Evolutionary conservation across 2,797 vertebrate genomes (phyloP), one percentile per base, ranked within the genome.

Genomic region (Ambastaia sidthimunki): DNA sequence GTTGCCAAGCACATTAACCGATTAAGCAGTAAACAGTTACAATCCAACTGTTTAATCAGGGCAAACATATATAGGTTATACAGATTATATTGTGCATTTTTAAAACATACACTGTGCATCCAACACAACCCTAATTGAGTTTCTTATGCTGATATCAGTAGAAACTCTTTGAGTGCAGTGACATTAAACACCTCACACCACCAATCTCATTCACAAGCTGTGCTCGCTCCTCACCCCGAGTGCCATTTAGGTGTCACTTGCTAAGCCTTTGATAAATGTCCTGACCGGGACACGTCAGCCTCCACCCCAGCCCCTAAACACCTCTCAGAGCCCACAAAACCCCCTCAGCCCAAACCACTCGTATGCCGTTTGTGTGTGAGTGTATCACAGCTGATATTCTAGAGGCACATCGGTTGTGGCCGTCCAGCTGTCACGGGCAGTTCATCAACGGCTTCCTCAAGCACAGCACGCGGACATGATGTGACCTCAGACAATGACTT

Each of bases 241-340:
- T 48, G 75, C 73, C 76, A 86, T 83, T 80, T 79, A 25, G 47
- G 66, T 83, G 73, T 80, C 80, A 85, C 83, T 82, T 59, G 65
- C 66, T 78, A 68, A 48, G 74, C 31, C 62, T 57, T 69, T 84
- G 85, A 89, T 86, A 81, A 84, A 85, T 88, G 81, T 74, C 80
- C 70, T 81, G 55, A 31, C 37, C 28, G 54, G 76, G 57, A 67
- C 50, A 50, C 65, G 7, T 69, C 55, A 57, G 52, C 48, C 21
- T 4, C 16, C 41, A 9, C 34, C 48, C 63, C 23, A 50, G 13
- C 28, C 47, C 44, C 47, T 19, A 74, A 31, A 34, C 11, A n/a
- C 41, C 25, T 48, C 28, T 7, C n/a, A 23, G 34, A 37, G 16
- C 21, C 59, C 41, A 47, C 37, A 62, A 28, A 34, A 18, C 23